Evolutionary conservation across 2,113 vertebrate species (phyloP), one percentile per base, ranked within the genome.

Genomic region (Trematomus loennbergii): DNA sequence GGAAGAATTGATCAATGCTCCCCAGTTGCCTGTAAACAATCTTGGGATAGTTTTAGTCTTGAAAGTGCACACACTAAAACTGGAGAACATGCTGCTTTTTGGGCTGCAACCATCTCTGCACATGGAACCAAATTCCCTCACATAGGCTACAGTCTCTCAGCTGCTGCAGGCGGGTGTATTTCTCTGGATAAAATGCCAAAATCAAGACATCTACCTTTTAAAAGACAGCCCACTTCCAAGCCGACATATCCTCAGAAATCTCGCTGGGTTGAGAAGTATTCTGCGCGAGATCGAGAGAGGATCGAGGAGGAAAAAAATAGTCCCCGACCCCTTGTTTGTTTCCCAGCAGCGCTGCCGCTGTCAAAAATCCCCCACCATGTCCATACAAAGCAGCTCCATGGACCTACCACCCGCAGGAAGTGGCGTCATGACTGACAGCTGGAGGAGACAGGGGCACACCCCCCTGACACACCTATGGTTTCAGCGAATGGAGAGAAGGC

Each of bases 381-480:
- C 91, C 89, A 87, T 88, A 86, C 87, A 88, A 71, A 87, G 86
- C 88, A 57, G 76, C 71, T 69, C 73, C 72, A 57, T 63, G 75
- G 77, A 36, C 81, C 72, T 81, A 79, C 82, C 88, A 72, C 87
- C 88, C 86, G 76, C 89, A 52, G 94, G 94, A 95, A 90, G 87
- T 94, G 88, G 89, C 91, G 55, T 87, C 89, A 88, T 78, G 87
- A 92, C 62, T 81, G 83, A 90, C 91, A 84, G 81, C 82, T 60
- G 72, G 46, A 17, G 20, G n/a, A 3, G 60, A 9, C 17, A 57
- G 22, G 40, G 46, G 45, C 91, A 88, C 89, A 75, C 91, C 89
- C 88, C 85, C 53, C 87, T 12, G 93, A 95, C 95, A 95, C 95
- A 95, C 95, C 95, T 92, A 93, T 91, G 49, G 69, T 88, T 72